Conservation (phyloP, 2,113 vertebrate species). For the Acanthisitta chloris region DNA sequence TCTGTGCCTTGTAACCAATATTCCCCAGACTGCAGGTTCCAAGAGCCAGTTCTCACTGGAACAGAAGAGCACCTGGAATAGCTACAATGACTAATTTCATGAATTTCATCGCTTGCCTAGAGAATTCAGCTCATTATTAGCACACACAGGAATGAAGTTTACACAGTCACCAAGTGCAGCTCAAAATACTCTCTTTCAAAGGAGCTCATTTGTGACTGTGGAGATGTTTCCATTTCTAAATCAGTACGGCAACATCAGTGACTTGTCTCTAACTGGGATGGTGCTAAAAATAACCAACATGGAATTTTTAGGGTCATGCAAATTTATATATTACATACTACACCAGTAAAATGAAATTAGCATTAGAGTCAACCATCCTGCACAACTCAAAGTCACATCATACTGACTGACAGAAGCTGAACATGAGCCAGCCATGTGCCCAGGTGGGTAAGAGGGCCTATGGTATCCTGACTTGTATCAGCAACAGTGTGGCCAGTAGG, state of each 20-base stretch:
- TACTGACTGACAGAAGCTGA: not conserved
- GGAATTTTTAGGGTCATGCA: not conserved
- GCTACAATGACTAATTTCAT: not conserved
- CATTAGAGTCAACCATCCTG: not conserved
- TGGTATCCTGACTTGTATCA: not conserved
- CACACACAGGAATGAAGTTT: not conserved
- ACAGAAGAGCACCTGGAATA: not conserved
- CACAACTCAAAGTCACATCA: not conserved
- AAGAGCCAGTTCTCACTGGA: not conserved
- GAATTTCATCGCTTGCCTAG: not conserved
- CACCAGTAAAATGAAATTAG: not conserved
- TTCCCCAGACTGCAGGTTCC: not conserved
- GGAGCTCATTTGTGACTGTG: not conserved
- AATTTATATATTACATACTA: not conserved
- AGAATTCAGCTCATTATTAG: not conserved
- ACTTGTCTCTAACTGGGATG: not conserved
- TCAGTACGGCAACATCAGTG: not conserved
- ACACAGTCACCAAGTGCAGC: not conserved
- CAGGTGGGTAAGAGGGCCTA: not conserved
- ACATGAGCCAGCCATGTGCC: not conserved
- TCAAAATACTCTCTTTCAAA: not conserved
- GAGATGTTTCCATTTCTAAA: not conserved
- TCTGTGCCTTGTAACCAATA: not conserved
- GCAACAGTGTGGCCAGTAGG: not conserved
- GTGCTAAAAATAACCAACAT: not conserved